Evolutionary conservation across 1,140 invertebrate species (phyloP), one percentile per base, ranked within the genome.

Genomic region (Drosophila kepulauana): DNA sequence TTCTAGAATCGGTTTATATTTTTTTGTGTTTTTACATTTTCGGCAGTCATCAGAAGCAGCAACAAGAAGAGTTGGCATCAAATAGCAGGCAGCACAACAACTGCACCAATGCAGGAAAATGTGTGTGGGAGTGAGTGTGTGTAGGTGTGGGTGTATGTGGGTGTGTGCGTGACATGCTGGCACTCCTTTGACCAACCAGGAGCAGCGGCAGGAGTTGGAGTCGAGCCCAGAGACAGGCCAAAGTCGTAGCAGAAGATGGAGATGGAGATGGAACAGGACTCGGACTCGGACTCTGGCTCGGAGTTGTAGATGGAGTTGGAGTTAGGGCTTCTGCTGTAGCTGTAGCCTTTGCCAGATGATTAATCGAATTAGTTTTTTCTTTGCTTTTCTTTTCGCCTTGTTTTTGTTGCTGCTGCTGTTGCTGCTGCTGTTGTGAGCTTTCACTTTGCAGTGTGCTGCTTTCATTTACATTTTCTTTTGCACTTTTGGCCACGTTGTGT

Each of bases 381-480:
- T 56, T 56, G 5, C 68, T 28, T 52, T 30, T 28, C 20, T 51
- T 52, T 52, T 28, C 49, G n/a, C 5, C 11, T 52, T 11, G 2
- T n/a, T 15, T n/a, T 33, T 54, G 5, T 33, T 52, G 6, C 11
- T 10, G 28, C 5, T 13, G 11, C 1, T 52, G 6, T 2, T 10
- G 28, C 11, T 13, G 5, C 2, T 33, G 5, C 13, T 78, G 75
- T 71, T 57, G 11, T 69, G 51, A 64, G 56, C 63, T 74, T 41
- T 69, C 54, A 64, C 66, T 57, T 70, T 67, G 35, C 70, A 58
- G 28, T 52, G 69, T 62, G 51, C 74, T 80, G 75, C 67, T 84
- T 88, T 89, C 84, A 88, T 88, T 88, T 88, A 88, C 84, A 88
- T 88, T 89, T 88, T 88, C 84, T 88, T 88, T 87, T 78, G 73